These are phyloP conservation scores for Agraylea sexmaculata DNA, from an alignment of 1,140 invertebrate genomes.

Conservation along the genomic window DNA sequence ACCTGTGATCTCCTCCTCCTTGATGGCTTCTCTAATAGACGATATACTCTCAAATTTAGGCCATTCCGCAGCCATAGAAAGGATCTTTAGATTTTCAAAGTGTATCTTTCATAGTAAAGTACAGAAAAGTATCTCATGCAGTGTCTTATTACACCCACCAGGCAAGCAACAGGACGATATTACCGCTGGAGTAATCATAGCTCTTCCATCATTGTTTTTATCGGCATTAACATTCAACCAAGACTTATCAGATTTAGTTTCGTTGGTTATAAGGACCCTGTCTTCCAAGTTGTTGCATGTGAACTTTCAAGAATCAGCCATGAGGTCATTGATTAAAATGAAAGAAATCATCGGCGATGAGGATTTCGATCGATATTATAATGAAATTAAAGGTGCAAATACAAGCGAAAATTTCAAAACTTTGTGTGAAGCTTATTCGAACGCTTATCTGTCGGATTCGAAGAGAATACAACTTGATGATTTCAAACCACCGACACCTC, in stretches of 20 bases:
- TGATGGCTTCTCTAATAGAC: slow-evolving; percentile 48
- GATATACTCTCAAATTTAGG: slow-evolving; percentile 62
- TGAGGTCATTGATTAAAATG: slow-evolving; percentile 54
- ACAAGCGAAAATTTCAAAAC: slow-evolving; percentile 52
- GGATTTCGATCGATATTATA: slow-evolving; percentile 48
- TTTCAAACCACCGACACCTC: neutral
- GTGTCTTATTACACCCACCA: too few species aligned
- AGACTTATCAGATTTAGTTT: slow-evolving; percentile 29
- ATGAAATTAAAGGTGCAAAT: slow-evolving; percentile 37
- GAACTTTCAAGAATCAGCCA: slow-evolving; percentile 52
- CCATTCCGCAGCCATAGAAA: slow-evolving; percentile 62
- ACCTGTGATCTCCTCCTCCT: slow-evolving; percentile 49
- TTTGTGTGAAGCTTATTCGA: slow-evolving; percentile 53
- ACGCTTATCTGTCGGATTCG: neutral
- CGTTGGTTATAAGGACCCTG: slow-evolving; percentile 43
- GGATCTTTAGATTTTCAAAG: slow-evolving; percentile 57
- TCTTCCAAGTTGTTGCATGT: slow-evolving; percentile 53
- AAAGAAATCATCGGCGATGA: slow-evolving; percentile 47
- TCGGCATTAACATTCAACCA: slow-evolving; percentile 33
- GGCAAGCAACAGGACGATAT: slow-evolving; percentile 48
- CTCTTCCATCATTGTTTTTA: slow-evolving; percentile 50
- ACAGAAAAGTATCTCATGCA: slow-evolving; percentile 43
- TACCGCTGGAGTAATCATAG: slow-evolving; percentile 52
- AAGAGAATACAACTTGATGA: too few species aligned
- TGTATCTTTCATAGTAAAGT: slow-evolving; percentile 53